A percentile compares a stretch with the other conserved stretches of the same genome.
These are phyloP conservation scores for Hemichromis elongatus DNA, from an alignment of 2,113 vertebrate species.

Conservation along the genomic window DNA sequence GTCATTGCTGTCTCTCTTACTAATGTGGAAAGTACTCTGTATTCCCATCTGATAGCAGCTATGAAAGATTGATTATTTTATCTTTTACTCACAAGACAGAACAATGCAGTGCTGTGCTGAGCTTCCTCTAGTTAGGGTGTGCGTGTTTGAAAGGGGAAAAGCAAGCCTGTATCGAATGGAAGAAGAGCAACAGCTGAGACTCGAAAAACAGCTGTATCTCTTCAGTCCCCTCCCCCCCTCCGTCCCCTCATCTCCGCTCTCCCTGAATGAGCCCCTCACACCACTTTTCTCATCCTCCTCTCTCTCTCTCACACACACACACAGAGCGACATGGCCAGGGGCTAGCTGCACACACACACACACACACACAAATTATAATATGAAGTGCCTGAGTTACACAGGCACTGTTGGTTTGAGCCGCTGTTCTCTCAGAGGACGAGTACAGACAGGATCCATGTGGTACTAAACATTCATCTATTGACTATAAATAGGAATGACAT, in stretches of 20 bases:
- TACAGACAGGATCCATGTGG: conserved; percentile 52
- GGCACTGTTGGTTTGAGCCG: not conserved
- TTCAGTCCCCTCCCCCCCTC: conserved; percentile 31
- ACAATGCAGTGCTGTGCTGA: conserved; percentile 51
- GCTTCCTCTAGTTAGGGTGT: not conserved
- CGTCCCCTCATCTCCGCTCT: not conserved
- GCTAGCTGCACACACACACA: not conserved
- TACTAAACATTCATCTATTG: conserved; percentile 48
- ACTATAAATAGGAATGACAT: conserved; percentile 69
- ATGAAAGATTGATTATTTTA: conserved; percentile 42
- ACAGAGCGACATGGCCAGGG: conserved; percentile 25
- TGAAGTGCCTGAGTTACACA: not conserved
- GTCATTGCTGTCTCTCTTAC: not conserved
- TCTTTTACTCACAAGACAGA: conserved; percentile 34
- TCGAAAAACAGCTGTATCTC: conserved; percentile 71
- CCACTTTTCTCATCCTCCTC: conserved; percentile 17
- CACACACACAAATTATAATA: not conserved
- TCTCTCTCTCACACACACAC: conserved; percentile 24
- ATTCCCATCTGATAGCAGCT: conserved; percentile 41
- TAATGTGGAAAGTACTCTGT: not conserved
- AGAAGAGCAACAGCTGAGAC: conserved; percentile 71
- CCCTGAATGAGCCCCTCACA: conserved; percentile 52
- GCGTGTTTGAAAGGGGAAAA: not conserved
- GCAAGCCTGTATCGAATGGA: conserved; percentile 21
- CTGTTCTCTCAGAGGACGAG: conserved; percentile 32